phyloP scores from a whole-genome alignment of 2,113 vertebrate genomes.

The Gymnocephalus cernua region DNA sequence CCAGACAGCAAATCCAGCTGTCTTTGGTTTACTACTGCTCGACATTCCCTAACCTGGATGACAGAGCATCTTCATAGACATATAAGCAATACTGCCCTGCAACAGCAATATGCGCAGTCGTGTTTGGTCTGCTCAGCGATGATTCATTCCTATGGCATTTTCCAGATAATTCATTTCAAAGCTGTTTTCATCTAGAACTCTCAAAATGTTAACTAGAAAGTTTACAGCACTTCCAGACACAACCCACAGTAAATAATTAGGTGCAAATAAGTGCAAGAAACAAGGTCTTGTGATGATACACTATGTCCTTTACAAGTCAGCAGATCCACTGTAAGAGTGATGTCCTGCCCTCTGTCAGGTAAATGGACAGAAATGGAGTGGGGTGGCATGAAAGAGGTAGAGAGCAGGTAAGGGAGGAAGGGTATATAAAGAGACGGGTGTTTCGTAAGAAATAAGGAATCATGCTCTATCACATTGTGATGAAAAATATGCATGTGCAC shows the following conservation, averaged over 20 bases:
- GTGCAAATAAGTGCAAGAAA: slow-evolving; percentile 2
- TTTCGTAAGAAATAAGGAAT: slow-evolving; percentile 55
- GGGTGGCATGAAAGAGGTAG: slow-evolving; percentile 42
- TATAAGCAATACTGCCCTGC: slow-evolving; percentile 24
- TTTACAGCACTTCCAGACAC: slow-evolving; percentile 52
- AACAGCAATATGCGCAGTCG: slow-evolving; percentile 38
- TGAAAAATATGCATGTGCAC: neutral
- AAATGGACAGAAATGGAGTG: slow-evolving; percentile 29
- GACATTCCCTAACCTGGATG: slow-evolving; percentile 8
- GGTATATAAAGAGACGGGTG: slow-evolving; percentile 44
- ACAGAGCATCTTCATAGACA: slow-evolving; percentile 31
- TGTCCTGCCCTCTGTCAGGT: slow-evolving; percentile 44
- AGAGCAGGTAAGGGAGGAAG: neutral
- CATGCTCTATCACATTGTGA: slow-evolving; percentile 41
- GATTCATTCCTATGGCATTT: slow-evolving; percentile 69
- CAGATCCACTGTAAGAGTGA: slow-evolving; percentile 40
- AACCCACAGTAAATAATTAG: slow-evolving; percentile 61
- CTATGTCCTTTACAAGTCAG: slow-evolving; percentile 43
- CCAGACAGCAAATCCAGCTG: slow-evolving; percentile 6
- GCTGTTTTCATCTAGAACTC: slow-evolving; percentile 52
- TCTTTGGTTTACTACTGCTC: slow-evolving; percentile 21
- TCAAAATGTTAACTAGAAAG: slow-evolving; percentile 68
- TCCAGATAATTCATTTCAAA: slow-evolving; percentile 59
- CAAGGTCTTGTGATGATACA: slow-evolving; percentile 35
- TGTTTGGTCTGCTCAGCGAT: slow-evolving; percentile 35